Evolutionary conservation across 1,140 invertebrate genomes (phyloP).

Genomic region (Druon quercuslanigerum): DNA sequence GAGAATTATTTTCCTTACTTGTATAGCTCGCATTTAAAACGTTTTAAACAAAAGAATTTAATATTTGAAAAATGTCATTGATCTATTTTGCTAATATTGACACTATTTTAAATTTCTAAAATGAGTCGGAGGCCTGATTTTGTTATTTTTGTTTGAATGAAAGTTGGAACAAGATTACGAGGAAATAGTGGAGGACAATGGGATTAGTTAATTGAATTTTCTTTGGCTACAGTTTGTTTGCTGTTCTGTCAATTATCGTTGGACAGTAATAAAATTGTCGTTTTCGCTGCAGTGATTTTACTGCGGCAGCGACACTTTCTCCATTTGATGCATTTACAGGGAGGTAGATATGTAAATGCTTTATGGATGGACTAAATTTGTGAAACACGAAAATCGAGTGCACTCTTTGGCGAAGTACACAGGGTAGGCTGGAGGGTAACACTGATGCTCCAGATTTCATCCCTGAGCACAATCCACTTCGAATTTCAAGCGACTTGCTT

Average conservation of each 20-base stretch:
- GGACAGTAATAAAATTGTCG: slow-evolving; percentile 2
- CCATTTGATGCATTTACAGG: slow-evolving; percentile 3
- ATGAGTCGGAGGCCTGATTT: too few relatives aligned
- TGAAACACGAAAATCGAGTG: slow-evolving; percentile 28
- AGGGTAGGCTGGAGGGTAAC: slow-evolving; percentile 17
- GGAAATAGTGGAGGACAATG: not conserved
- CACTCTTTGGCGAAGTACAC: slow-evolving; percentile 12
- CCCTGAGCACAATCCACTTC: slow-evolving; percentile 24
- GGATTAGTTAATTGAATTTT: not conserved
- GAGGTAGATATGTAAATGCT: slow-evolving; percentile 24
- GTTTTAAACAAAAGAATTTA: too few relatives aligned
- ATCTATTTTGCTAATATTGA: too few relatives aligned
- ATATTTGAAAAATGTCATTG: too few relatives aligned
- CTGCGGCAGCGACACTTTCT: not conserved
- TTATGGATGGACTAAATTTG: slow-evolving; percentile 14
- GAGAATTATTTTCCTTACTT: too few relatives aligned
- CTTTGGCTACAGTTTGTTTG: not conserved
- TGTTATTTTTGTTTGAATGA: too few relatives aligned
- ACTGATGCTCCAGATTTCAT: slow-evolving; percentile 26
- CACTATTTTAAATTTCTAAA: too few relatives aligned
- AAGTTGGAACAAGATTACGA: not conserved
- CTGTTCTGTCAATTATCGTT: not conserved
- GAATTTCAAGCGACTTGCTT: slow-evolving; percentile 29
- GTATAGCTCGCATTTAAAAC: too few relatives aligned
- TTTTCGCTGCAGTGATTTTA: slow-evolving; percentile 15